Evolutionary conservation across 2,888 invertebrate genomes (phyloP).

Genomic region (Synergus japonicus): DNA sequence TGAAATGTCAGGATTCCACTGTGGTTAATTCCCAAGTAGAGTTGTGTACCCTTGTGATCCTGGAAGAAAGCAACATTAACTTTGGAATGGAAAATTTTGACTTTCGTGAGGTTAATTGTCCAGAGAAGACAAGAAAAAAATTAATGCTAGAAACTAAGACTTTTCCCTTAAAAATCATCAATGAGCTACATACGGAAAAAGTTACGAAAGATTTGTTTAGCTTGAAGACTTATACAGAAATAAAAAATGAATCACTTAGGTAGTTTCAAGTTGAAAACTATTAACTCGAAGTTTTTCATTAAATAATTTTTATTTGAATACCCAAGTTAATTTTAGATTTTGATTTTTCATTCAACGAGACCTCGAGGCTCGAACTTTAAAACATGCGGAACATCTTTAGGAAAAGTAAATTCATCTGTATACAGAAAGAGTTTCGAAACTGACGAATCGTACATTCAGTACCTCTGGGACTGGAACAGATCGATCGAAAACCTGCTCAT

Average conservation of each 20-base stretch:
- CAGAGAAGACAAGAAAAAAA: background rate
- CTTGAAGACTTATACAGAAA: background rate
- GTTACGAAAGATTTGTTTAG: no score
- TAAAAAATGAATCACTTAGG: background rate
- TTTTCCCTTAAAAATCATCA: background rate
- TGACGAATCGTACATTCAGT: constrained; percentile 31
- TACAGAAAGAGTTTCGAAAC: constrained; percentile 8
- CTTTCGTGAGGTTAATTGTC: background rate
- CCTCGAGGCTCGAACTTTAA: background rate
- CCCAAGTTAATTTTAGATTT: background rate
- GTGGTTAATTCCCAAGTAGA: constrained; percentile 97
- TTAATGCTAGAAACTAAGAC: background rate
- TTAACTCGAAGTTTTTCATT: background rate
- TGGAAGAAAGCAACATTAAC: constrained; percentile 72
- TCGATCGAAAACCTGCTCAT: constrained; percentile 32
- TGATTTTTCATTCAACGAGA: background rate
- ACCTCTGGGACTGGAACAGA: constrained; percentile 20
- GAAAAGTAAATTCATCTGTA: constrained; percentile 5
- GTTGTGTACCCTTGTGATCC: constrained; percentile 95
- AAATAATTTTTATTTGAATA: background rate
- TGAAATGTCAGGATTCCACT: constrained; percentile 97
- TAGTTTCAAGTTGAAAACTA: background rate
- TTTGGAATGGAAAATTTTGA: background rate
- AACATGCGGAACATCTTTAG: background rate
- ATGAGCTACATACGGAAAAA: no score